Evolutionary conservation across 1,140 invertebrate genomes (phyloP).

Genomic region (Tenebrio molitor): DNA sequence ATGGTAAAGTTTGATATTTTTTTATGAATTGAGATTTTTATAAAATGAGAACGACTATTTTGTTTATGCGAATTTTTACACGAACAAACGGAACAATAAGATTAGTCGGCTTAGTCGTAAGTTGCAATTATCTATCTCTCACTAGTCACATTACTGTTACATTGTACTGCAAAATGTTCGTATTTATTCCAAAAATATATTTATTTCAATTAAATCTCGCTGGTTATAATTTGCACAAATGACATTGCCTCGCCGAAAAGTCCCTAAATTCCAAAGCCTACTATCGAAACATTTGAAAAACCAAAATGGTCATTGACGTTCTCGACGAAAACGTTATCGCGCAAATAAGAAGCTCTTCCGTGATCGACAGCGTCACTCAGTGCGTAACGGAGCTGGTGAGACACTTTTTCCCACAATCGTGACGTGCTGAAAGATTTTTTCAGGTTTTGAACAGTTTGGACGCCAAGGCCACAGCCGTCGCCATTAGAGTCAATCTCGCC

Average conservation of each 20-base stretch:
- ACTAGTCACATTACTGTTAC: constrained; percentile 11
- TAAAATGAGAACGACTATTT: constrained; percentile 1
- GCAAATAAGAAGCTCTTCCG: constrained; percentile 55
- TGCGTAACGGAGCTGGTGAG: constrained; percentile 62
- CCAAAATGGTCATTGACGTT: constrained; percentile 40
- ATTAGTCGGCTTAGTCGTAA: not conserved
- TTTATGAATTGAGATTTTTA: not conserved
- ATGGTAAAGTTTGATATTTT: not conserved
- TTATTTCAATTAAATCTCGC: not conserved
- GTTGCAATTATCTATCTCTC: not conserved
- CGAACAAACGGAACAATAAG: not conserved
- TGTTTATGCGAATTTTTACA: not conserved
- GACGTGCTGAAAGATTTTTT: constrained; percentile 56
- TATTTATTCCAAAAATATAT: constrained; percentile 2
- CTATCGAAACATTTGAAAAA: not conserved
- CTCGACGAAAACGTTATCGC: constrained; percentile 49
- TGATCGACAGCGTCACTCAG: constrained; percentile 56
- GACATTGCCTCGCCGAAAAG: not conserved
- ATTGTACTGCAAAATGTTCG: not conserved
- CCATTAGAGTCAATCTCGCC: constrained; percentile 72
- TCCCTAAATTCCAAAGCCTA: not conserved
- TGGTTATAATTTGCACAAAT: not conserved
- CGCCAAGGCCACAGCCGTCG: constrained; percentile 74
- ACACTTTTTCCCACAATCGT: constrained; percentile 12
- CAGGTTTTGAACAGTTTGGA: constrained; percentile 77